These are phyloP conservation scores for Pseudopipra pipra DNA, from an alignment of 2,113 vertebrate species.

Conservation along the genomic window DNA sequence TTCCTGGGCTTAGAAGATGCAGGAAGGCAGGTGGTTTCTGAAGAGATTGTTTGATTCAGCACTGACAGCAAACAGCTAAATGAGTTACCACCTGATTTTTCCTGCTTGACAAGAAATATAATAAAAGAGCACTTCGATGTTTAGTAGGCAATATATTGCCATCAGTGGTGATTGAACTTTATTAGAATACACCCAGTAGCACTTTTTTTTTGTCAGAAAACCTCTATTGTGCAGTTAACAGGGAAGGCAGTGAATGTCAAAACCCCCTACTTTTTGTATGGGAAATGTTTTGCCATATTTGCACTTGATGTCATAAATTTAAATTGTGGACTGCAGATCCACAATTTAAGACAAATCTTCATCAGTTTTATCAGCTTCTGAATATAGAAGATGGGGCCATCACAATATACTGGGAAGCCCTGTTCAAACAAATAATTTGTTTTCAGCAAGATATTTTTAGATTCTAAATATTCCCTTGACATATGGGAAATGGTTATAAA, in stretches of 20 bases:
- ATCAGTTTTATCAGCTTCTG: background rate
- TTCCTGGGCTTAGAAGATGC: background rate
- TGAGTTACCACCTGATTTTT: background rate
- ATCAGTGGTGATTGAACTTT: background rate
- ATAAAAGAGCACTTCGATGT: background rate
- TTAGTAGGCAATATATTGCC: background rate
- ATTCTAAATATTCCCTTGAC: background rate
- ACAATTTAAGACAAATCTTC: background rate
- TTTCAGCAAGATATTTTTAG: background rate
- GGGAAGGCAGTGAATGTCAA: background rate
- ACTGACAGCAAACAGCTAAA: background rate
- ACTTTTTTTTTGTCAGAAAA: background rate
- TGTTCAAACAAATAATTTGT: background rate
- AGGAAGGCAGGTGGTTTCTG: background rate
- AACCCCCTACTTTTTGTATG: background rate
- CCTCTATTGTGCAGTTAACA: background rate
- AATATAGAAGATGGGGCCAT: background rate
- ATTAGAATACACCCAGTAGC: background rate
- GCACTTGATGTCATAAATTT: background rate
- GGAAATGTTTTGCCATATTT: background rate
- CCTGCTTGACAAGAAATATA: background rate
- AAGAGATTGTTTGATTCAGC: background rate
- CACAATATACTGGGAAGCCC: background rate
- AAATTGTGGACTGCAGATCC: background rate
- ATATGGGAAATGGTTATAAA: background rate